These are phyloP conservation scores for Hirudinaria manillensis DNA, from an alignment of 2,888 invertebrate species.

Conservation along the genomic window DNA sequence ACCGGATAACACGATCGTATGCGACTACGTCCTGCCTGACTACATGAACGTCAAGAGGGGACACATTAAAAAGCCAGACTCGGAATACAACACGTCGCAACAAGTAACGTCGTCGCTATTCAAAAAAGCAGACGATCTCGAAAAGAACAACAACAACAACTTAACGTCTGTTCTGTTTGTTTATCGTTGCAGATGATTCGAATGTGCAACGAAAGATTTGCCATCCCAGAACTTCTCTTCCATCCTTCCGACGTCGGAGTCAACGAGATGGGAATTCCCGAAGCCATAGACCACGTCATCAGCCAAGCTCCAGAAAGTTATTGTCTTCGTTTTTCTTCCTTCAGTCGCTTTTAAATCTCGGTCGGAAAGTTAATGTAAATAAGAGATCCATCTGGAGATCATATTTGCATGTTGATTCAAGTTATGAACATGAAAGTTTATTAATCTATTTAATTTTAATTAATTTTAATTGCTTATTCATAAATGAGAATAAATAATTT, in stretches of 20 bases:
- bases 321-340: not conserved
- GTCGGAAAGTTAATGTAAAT: not conserved
- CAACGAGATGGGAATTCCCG: slow-evolving; percentile 80
- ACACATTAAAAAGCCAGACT: slow-evolving; percentile 59
- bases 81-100: slow-evolving; percentile 54
- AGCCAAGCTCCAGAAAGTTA: slow-evolving; percentile 16
- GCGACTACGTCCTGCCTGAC: slow-evolving; percentile 92
- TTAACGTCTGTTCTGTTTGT: not conserved
- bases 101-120: slow-evolving; percentile 49
- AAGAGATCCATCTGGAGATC: too few relatives aligned
- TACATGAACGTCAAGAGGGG: slow-evolving; percentile 83
- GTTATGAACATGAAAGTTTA: slow-evolving; percentile 17
- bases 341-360: not conserved
- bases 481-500: too few relatives aligned
- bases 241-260: slow-evolving; percentile 90
- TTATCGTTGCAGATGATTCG: slow-evolving; percentile 64
- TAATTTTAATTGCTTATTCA: too few relatives aligned
- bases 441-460: slow-evolving; percentile 4
- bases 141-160: not conserved
- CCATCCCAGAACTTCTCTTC: slow-evolving; percentile 88
- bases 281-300: slow-evolving; percentile 65
- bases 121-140: not conserved
- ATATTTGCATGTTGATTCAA: too few relatives aligned
- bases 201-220: slow-evolving; percentile 86
- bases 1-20: slow-evolving; percentile 64